Evolutionary conservation across 2,113 vertebrate species (phyloP).

Genomic region (Gymnarchus niloticus): DNA sequence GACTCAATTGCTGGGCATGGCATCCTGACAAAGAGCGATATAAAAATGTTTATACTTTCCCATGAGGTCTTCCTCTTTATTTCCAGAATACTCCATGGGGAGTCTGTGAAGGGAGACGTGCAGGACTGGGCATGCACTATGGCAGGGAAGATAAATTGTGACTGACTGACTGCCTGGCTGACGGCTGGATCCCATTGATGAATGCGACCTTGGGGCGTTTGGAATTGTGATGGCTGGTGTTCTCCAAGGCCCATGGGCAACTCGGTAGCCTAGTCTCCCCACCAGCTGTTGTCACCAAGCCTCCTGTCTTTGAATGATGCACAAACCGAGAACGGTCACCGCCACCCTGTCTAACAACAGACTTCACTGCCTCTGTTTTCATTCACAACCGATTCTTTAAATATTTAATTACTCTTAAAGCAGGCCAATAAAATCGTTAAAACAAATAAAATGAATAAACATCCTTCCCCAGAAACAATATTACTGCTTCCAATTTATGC

Average conservation of each 20-base stretch:
- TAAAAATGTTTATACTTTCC: background rate
- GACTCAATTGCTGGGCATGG: background rate
- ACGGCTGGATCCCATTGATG: background rate
- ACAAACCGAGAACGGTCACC: background rate
- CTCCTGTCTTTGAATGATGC: background rate
- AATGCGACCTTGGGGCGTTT: background rate
- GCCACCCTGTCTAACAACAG: background rate
- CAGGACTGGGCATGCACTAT: background rate
- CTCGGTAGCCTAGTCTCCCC: background rate
- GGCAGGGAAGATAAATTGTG: background rate
- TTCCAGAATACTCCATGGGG: background rate
- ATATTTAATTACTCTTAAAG: background rate
- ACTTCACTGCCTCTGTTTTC: background rate
- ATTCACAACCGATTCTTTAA: background rate
- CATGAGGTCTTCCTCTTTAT: background rate
- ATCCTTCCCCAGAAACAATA: background rate
- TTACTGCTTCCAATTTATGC: background rate
- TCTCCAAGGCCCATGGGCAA: background rate
- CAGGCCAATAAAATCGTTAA: background rate
- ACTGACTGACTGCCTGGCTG: background rate
- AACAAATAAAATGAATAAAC: background rate
- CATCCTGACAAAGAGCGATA: background rate
- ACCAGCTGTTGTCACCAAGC: background rate
- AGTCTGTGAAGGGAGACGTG: background rate
- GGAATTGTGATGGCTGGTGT: background rate